Base-by-base conservation (phyloP, 1,140 invertebrate species). In the Drosophila chauvacae region DNA sequence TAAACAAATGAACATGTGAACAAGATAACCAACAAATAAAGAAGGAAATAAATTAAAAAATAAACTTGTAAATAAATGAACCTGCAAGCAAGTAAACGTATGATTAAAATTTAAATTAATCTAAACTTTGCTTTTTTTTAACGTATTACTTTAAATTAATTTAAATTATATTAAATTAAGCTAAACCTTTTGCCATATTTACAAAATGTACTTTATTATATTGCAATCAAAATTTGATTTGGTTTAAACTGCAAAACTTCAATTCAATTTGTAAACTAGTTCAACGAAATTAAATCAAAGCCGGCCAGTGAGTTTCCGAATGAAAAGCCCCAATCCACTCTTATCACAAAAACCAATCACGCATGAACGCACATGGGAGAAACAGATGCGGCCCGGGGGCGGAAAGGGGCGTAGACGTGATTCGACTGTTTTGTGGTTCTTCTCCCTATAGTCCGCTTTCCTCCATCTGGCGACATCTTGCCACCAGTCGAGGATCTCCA, bases 331-430 rank as follows among this genome's bases (percentile, higher is more conserved):
- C 48, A 30, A n/a, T 48, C 26, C 26, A 35, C 30, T 37, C 68
- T 72, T 72, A 73, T 73, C 66, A 42, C 70, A 42, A 72, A 60
- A 48, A 72, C 53, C 70, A 50, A 60, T 73, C 70, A 70, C 70
- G 70, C 70, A 73, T 73, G 70, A 72, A 73, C 68, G 70, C 53
- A 50, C 45, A 23, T 57, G 70, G 39, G 39, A 37, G 37, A 60
- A 72, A 18, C 45, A 60, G 53, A 73, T 71, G 53, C 23, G 35
- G 20, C 53, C 3, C n/a, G n/a, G n/a, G 26, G 37, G 37, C 23
- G 45, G 35, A 44, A n/a, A 37, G 51, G 51, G 48, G 68, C 48
- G 20, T 42, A 68, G 45, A 72, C 68, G 53, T 50, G 69, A 60
- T 72, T 72, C 35, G 37, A 71, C 66, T 57, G 51, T 50, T 62